phyloP scores from a whole-genome alignment of 2,888 invertebrate species.

The Megaustenia siamemsis region DNA sequence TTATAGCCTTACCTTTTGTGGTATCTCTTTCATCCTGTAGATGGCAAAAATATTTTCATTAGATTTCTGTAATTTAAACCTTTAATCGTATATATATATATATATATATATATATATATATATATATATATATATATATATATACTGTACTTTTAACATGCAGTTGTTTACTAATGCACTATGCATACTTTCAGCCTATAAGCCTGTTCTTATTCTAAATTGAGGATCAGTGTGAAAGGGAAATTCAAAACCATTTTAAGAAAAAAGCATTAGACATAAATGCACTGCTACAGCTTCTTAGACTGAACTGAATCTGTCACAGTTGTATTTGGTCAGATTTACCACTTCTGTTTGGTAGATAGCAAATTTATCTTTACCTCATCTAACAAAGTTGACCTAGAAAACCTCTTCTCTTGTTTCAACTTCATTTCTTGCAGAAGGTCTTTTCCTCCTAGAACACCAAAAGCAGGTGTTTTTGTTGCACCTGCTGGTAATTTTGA shows the following conservation, averaged over 20 bases:
- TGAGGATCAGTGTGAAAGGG: no score
- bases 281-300: no score
- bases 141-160: no score
- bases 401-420: constrained; percentile 65
- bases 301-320: no score
- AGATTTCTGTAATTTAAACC: not conserved
- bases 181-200: no score
- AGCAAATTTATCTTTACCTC: constrained; percentile 35
- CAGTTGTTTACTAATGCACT: no score
- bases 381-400: constrained; percentile 38
- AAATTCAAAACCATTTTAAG: no score
- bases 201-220: no score
- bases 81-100: not conserved
- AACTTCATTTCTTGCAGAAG: constrained; percentile 65
- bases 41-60: not conserved
- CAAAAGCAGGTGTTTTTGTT: constrained; percentile 55
- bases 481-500: constrained; percentile 47
- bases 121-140: no score
- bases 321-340: no score
- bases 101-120: not conserved
- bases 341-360: no score
- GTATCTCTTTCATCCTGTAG: constrained; percentile 29
- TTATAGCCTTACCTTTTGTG: not conserved
- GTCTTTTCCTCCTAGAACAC: constrained; percentile 60
- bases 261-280: no score